These are phyloP conservation scores for Chaenogobius annularis DNA, from an alignment of 2,113 vertebrate species.

Conservation along the genomic window DNA sequence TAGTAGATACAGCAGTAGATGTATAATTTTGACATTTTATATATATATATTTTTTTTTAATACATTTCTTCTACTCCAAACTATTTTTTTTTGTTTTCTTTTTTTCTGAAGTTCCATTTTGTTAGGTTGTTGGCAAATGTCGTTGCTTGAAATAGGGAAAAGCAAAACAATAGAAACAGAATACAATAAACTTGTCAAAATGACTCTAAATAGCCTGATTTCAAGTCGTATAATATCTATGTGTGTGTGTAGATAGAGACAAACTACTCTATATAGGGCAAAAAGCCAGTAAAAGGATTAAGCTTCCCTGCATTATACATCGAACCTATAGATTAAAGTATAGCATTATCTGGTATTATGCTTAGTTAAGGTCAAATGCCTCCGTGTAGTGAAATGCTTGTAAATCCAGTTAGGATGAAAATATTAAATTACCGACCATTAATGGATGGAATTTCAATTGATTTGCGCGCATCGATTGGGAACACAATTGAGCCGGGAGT, in stretches of 20 bases:
- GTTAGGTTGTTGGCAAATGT: too few relatives aligned
- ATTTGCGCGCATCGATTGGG: slow-evolving; percentile 22
- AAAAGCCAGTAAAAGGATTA: slow-evolving; percentile 38
- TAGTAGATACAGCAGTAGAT: too few relatives aligned
- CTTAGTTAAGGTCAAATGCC: slow-evolving; percentile 24
- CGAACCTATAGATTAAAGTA: background rate
- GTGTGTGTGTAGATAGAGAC: slow-evolving; percentile 22
- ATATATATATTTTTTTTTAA: too few relatives aligned
- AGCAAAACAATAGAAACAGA: too few relatives aligned
- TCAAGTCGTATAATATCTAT: too few relatives aligned
- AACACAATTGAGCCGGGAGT: slow-evolving; percentile 22
- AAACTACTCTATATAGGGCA: slow-evolving; percentile 43
- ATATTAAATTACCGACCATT: slow-evolving; percentile 32
- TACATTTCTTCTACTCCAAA: too few relatives aligned
- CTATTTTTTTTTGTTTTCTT: too few relatives aligned
- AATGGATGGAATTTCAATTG: slow-evolving; percentile 45
- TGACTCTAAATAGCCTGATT: too few relatives aligned
- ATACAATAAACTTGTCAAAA: too few relatives aligned
- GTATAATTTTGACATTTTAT: too few relatives aligned
- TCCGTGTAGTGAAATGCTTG: slow-evolving; percentile 10
- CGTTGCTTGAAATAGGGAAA: too few relatives aligned
- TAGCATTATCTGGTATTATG: background rate
- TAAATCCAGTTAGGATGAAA: slow-evolving; percentile 27
- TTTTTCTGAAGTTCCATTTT: too few relatives aligned
- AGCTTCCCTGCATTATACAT: slow-evolving; percentile 16